Evolutionary conservation across 2,113 vertebrate genomes (phyloP), one percentile per base, ranked within the genome.

Genomic region (Indri indri): DNA sequence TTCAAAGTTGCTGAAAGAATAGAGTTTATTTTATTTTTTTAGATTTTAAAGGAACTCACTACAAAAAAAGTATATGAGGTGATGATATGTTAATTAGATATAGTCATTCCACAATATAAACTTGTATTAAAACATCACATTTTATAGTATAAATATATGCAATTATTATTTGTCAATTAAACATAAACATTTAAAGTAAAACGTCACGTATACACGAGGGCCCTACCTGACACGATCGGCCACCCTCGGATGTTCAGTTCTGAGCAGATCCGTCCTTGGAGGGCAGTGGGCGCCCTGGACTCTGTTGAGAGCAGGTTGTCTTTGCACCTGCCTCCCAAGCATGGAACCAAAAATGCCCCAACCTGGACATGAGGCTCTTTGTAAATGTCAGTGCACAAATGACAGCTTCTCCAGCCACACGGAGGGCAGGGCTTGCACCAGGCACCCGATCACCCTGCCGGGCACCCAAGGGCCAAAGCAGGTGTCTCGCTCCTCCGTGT

Each of bases 211-310:
- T 37, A 52, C 27, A 3, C 9, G 7, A 61, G 10, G n/a, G 7
- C 2, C 34, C 65, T 59, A 17, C 34, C 50, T 25, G 37, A 6
- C 61, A 61, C 17, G 18, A 63, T n/a, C 14, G 2, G 13, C 34
- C 8, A 12, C 42, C 5, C 32, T 34, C 42, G 10, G 1, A 37
- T 23, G n/a, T 2, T 68, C 37, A 27, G 61, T 71, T 18, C 10
- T 3, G 5, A 25, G 2, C 5, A 27, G 14, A n/a, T 4, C 13
- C 0, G 6, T 22, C 52, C 32, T 77, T 7, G 4, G n/a, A n/a
- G 11, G 40, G 2, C 12, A 42, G 45, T 6, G 0, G 59, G 32
- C 32, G 12, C 66, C 34, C 27, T 1, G 32, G 76, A 34, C 27
- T 47, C 16, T 40, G 40, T 0, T 8, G 10, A 42, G 52, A 92